Percentiles rank a stretch among this genome's conserved stretches.
These are phyloP conservation scores for Brachionus calyciflorus DNA, from an alignment of 1,140 invertebrate species.

Conservation along the genomic window DNA sequence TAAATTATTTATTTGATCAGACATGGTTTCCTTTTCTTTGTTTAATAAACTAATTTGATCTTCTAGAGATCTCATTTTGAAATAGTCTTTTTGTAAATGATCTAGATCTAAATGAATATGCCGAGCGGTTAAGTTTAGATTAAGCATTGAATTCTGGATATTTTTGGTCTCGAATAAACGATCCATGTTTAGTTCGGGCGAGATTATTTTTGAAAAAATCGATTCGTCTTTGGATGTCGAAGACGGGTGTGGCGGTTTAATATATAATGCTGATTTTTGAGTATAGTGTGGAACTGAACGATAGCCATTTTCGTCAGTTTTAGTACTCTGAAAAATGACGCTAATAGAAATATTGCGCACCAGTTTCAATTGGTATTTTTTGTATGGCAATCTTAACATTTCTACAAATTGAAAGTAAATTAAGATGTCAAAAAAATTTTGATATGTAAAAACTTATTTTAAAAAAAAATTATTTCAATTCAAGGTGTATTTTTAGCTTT, in stretches of 20 bases:
- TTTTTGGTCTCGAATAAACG: slow-evolving; percentile 31
- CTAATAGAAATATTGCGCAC: no score
- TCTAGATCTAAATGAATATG: slow-evolving; percentile 29
- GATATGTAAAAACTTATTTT: no score
- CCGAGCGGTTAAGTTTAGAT: slow-evolving; percentile 3
- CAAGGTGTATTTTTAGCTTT: no score
- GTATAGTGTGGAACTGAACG: slow-evolving; percentile 27
- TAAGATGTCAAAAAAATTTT: no score
- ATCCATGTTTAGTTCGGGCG: slow-evolving; percentile 23
- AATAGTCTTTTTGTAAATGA: slow-evolving; percentile 30
- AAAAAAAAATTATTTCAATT: no score
- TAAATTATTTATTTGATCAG: slow-evolving; percentile 7
- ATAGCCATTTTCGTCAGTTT: slow-evolving; percentile 16
- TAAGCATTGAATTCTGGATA: background rate
- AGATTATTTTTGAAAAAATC: slow-evolving; percentile 12
- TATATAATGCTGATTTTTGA: slow-evolving; percentile 27
- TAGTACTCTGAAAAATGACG: no score
- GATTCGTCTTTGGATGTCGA: background rate
- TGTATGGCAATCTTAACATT: no score
- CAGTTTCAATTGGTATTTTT: no score
- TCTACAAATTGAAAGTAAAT: no score
- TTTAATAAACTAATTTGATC: background rate
- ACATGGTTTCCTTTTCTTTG: slow-evolving; percentile 24
- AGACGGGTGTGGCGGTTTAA: background rate
- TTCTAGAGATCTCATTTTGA: slow-evolving; percentile 21